Evolutionary conservation across 2,113 vertebrate genomes (phyloP).

Genomic region (Grammomys dolichurus): DNA sequence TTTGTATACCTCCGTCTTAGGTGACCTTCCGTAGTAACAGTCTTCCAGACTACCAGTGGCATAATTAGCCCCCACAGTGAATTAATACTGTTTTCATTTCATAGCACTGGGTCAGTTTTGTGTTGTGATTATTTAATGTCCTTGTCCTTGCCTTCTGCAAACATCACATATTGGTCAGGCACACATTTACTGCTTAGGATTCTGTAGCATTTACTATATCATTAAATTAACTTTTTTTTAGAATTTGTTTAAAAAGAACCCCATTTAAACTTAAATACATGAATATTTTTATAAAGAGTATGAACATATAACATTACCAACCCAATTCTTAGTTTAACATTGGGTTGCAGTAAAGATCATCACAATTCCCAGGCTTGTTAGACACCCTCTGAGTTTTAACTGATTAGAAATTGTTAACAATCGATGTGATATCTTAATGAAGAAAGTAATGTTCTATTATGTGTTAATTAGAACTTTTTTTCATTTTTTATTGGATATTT

Average conservation of each 20-base stretch:
- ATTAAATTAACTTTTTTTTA: not conserved
- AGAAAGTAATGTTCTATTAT: not conserved
- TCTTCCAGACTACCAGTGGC: not conserved
- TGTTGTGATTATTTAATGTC: not conserved
- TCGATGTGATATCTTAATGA: not conserved
- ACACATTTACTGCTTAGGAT: not conserved
- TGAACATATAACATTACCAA: not conserved
- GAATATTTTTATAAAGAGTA: not conserved
- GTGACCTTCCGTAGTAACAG: not conserved
- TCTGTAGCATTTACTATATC: not conserved
- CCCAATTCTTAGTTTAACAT: not conserved
- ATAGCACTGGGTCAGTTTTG: not conserved
- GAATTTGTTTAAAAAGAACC: not conserved
- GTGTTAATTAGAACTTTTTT: not conserved
- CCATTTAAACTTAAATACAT: constrained; percentile 25
- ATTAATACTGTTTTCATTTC: not conserved
- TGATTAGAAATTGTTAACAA: not conserved
- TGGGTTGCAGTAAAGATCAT: not conserved
- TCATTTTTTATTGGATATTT: too few relatives aligned
- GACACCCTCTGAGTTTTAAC: not conserved
- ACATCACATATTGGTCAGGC: not conserved
- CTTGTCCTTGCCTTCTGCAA: not conserved
- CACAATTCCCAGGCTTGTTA: not conserved
- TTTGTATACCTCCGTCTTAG: not conserved
- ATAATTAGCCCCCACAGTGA: not conserved